Conservation (phyloP, 2,797 vertebrate genomes). For the Argyrosomus regius region DNA sequence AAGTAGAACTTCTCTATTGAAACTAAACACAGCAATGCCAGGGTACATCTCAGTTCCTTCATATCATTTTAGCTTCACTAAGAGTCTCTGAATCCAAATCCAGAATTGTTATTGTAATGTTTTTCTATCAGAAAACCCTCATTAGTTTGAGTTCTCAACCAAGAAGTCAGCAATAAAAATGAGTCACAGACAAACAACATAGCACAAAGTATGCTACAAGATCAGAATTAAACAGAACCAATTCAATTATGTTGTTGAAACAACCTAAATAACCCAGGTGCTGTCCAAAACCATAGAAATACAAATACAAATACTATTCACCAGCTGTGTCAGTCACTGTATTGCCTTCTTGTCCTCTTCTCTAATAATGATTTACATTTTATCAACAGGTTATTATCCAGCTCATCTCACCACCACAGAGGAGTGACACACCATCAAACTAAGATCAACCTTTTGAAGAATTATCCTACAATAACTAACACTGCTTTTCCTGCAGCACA, state of each 20-base stretch:
- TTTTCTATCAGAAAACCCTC: too few species aligned
- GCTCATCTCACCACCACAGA: slow-evolving; percentile 14
- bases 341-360: not conserved
- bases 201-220: not conserved
- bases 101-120: too few species aligned
- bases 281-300: not conserved
- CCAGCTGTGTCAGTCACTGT: not conserved
- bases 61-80: too few species aligned
- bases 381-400: slow-evolving; percentile 68
- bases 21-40: too few species aligned
- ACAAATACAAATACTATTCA: not conserved
- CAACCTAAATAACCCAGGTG: too few species aligned
- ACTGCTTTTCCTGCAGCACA: not conserved
- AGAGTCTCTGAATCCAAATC: too few species aligned
- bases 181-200: too few species aligned
- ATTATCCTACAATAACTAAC: not conserved
- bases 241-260: too few species aligned
- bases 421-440: slow-evolving; percentile 12
- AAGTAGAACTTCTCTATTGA: too few species aligned
- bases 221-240: not conserved
- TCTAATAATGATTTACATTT: slow-evolving; percentile 11
- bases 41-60: too few species aligned
- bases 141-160: too few species aligned
- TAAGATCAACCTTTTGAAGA: slow-evolving; percentile 26
- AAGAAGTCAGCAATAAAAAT: too few species aligned